Evolutionary conservation across 2,888 invertebrate species (phyloP), one percentile per base, ranked within the genome.

Genomic region (Tromatobia lineatoria): DNA sequence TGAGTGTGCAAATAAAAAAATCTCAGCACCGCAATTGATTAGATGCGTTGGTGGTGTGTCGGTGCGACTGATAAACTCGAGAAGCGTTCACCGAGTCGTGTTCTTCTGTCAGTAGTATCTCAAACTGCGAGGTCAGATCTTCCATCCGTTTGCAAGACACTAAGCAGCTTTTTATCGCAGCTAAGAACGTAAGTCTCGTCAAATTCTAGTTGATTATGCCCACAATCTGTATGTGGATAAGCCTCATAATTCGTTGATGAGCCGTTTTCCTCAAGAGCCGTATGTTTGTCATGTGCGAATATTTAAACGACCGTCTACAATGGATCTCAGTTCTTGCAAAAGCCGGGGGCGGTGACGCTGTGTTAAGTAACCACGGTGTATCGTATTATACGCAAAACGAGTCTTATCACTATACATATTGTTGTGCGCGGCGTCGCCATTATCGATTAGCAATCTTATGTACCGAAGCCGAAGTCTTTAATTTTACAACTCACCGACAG

Each of bases 11-110:
- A 54, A 75, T 70, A 11, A 42, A 79, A 61, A 73, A 45, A 64
- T 45, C 54, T 10, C 59, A 54, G 20, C n/a, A 76, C 42, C 73
- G n/a, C 70, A 80, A 81, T 78, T 85, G 85, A 83, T 86, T 78
- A 83, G 81, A 86, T 70, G 81, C 34, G 38, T 54, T 64, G 52
- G 77, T 80, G 79, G 73, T 67, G 29, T 29, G 74, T 80, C 25
- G 61, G 59, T 69, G 69, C 67, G 54, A 2, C 69, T 61, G 74
- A 78, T 69, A 82, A n/a, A 47, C 73, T 69, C 20, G 59, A 75
- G 73, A 15, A 52, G 69, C 76, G 50, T 74, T 64, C 47, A 59
- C 42, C 50, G 59, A 50, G 11, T 47, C 25, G 29, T 38, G 29
- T 38, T 25, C 15, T 54, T 47, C 66, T 57, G 64, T 38, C 75